Conservation (phyloP, 2,797 vertebrate genomes). For the Oryzias dopingdopingensis region DNA sequence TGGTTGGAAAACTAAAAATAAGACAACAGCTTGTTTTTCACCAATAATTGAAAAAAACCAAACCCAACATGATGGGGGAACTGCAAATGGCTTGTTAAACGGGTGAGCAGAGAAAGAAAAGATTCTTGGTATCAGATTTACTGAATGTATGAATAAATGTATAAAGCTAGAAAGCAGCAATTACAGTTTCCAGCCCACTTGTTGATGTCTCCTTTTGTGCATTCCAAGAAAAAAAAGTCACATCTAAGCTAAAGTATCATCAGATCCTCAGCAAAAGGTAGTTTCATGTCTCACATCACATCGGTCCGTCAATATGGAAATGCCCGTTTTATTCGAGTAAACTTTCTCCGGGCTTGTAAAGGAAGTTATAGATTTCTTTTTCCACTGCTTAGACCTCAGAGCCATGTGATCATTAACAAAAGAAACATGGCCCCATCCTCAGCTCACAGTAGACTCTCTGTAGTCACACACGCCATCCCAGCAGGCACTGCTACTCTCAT, state of each 20-base stretch:
- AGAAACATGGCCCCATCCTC: slow-evolving; percentile 31
- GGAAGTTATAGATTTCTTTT: slow-evolving; percentile 24
- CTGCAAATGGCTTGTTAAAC: slow-evolving; percentile 11
- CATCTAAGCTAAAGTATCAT: slow-evolving; percentile 17
- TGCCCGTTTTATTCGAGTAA: slow-evolving; percentile 6
- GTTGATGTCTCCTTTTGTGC: slow-evolving; percentile 47
- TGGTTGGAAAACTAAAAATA: slow-evolving; percentile 12
- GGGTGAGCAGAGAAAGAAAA: not conserved
- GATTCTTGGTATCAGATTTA: too few species aligned
- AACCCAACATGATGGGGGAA: not conserved
- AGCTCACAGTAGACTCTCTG: slow-evolving; percentile 49
- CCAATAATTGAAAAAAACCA: slow-evolving; percentile 23
- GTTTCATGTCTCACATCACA: slow-evolving; percentile 15
- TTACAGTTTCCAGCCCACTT: slow-evolving; percentile 54
- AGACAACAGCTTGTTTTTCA: slow-evolving; percentile 33
- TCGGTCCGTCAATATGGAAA: slow-evolving; percentile 10
- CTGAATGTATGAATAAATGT: not conserved
- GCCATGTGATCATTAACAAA: slow-evolving; percentile 30
- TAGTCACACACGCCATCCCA: slow-evolving; percentile 57
- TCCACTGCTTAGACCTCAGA: slow-evolving; percentile 4
- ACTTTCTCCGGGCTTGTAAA: slow-evolving; percentile 9
- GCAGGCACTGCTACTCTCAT: slow-evolving; percentile 76
- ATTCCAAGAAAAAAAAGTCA: slow-evolving; percentile 36
- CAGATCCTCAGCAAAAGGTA: slow-evolving; percentile 9
- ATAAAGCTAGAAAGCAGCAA: too few species aligned